Evolutionary conservation across 2,113 vertebrate genomes (phyloP).

Genomic region (Leptosomus discolor): DNA sequence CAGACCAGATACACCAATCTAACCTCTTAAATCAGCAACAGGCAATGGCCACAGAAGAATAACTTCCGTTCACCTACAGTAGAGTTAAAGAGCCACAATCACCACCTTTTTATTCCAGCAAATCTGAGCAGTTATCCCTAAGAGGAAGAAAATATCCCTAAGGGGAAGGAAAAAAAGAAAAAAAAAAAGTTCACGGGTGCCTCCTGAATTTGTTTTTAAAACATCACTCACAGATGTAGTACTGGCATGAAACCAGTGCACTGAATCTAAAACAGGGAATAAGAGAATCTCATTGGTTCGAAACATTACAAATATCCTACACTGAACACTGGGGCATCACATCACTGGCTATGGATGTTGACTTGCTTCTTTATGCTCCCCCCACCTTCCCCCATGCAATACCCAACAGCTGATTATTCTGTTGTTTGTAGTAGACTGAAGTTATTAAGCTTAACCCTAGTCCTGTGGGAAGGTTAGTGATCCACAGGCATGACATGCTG

Average conservation of each 20-base stretch:
- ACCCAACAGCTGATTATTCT: slow-evolving; percentile 43
- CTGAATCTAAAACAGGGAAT: neutral
- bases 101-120: neutral
- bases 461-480: slow-evolving; percentile 68
- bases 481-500: slow-evolving; percentile 62
- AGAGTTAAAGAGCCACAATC: neutral
- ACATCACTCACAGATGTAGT: neutral
- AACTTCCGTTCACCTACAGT: neutral
- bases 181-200: neutral
- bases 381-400: neutral
- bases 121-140: neutral
- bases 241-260: neutral
- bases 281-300: neutral
- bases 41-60: neutral
- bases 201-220: neutral
- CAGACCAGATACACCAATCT: neutral
- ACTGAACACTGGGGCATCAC: fast-evolving
- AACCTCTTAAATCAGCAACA: neutral
- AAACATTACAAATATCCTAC: neutral
- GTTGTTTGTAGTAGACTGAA: slow-evolving; percentile 63
- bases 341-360: neutral
- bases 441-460: slow-evolving; percentile 71
- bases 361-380: neutral
- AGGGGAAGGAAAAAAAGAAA: neutral
- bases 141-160: neutral